These are phyloP conservation scores for Hipparchia semele DNA, from an alignment of 2,888 invertebrate genomes.

Conservation along the genomic window DNA sequence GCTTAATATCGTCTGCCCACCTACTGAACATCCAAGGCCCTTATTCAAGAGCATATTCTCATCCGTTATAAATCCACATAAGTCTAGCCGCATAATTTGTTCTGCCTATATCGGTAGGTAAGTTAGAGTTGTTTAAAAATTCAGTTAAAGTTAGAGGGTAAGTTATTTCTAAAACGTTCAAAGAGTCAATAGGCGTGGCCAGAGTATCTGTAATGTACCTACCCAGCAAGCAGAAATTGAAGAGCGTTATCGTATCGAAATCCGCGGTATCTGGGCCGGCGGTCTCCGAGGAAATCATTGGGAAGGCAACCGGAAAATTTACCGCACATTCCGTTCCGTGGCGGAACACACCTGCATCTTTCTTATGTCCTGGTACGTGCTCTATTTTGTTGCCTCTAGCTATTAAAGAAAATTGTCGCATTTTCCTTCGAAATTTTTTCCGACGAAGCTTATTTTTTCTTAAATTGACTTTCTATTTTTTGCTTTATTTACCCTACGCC, in stretches of 20 bases:
- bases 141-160: background rate
- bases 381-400: slow-evolving; percentile 35
- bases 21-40: no score
- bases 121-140: no score
- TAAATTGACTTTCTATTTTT: background rate
- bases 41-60: no score
- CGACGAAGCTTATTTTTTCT: background rate
- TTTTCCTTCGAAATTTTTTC: slow-evolving; percentile 19
- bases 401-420: slow-evolving; percentile 37
- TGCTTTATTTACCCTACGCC: background rate
- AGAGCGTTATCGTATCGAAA: slow-evolving; percentile 82
- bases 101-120: no score
- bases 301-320: slow-evolving; percentile 88
- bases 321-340: slow-evolving; percentile 80
- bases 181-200: slow-evolving; percentile 59
- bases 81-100: no score
- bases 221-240: slow-evolving; percentile 75
- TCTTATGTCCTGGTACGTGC: slow-evolving; percentile 57
- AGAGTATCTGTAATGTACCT: slow-evolving; percentile 57
- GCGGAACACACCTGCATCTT: slow-evolving; percentile 77
- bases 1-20: no score
- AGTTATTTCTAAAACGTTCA: background rate
- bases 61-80: no score
- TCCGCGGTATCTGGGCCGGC: slow-evolving; percentile 80
- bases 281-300: slow-evolving; percentile 91